Percentiles rank a stretch among this genome's conserved stretches.
phyloP scores from a whole-genome alignment of 2,113 vertebrate genomes.

The Ciconia maguari region DNA sequence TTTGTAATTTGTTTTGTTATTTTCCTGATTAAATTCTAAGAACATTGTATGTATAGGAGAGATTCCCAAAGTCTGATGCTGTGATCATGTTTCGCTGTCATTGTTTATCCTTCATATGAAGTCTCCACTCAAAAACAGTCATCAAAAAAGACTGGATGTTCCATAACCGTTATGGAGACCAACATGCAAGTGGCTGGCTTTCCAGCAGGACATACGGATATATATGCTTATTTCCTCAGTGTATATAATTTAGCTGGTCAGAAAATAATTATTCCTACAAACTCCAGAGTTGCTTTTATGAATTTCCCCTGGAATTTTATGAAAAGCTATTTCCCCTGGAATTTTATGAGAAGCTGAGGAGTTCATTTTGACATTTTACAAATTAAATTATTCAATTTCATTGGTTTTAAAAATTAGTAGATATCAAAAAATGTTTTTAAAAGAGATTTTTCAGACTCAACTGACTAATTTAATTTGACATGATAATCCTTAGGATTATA shows the following conservation, averaged over 20 bases:
- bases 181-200: not conserved
- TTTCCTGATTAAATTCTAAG: not conserved
- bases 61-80: not conserved
- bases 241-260: not conserved
- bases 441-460: not conserved
- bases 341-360: not conserved
- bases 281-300: not conserved
- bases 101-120: not conserved
- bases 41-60: not conserved
- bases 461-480: not conserved
- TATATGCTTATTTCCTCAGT: not conserved
- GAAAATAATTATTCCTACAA: not conserved
- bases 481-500: not conserved
- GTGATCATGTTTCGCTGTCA: not conserved
- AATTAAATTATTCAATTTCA: not conserved
- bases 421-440: not conserved
- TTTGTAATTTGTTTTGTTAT: not conserved
- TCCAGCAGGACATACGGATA: not conserved
- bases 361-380: not conserved
- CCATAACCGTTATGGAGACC: not conserved
- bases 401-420: not conserved
- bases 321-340: not conserved
- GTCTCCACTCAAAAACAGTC: not conserved
- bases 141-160: not conserved
- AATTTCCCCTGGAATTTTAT: not conserved